Evolutionary conservation across 2,113 vertebrate genomes (phyloP).

Genomic region (Zosterops hypoxanthus): DNA sequence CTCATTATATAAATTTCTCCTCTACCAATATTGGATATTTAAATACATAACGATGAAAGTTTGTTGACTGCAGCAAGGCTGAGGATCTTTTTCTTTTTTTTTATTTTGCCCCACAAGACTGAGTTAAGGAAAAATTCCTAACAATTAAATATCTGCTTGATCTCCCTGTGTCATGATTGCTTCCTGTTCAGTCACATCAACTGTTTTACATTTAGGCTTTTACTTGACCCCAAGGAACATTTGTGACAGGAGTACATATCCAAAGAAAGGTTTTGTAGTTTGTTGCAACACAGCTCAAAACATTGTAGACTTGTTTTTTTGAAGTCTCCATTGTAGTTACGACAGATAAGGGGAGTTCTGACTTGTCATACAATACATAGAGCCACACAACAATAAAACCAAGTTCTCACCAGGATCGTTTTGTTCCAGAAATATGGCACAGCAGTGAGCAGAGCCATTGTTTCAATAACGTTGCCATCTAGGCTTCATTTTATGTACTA

Average conservation of each 20-base stretch:
- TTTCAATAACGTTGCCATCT: background rate
- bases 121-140: background rate
- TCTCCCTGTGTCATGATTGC: background rate
- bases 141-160: background rate
- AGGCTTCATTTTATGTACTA: background rate
- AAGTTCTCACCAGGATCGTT: background rate
- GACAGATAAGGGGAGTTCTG: background rate
- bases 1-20: background rate
- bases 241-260: background rate
- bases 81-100: background rate
- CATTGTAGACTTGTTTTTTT: background rate
- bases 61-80: background rate
- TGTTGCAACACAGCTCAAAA: background rate
- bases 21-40: background rate
- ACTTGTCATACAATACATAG: background rate
- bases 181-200: background rate
- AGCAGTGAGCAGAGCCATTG: background rate
- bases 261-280: background rate
- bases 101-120: accelerated
- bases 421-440: background rate
- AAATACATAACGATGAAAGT: background rate
- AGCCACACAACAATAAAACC: background rate
- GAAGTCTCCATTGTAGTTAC: background rate
- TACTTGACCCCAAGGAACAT: background rate
- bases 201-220: background rate